Percentiles rank a stretch among this genome's conserved stretches.
Conservation (phyloP, 2,797 vertebrate genomes). For the Acanthopagrus latus region DNA sequence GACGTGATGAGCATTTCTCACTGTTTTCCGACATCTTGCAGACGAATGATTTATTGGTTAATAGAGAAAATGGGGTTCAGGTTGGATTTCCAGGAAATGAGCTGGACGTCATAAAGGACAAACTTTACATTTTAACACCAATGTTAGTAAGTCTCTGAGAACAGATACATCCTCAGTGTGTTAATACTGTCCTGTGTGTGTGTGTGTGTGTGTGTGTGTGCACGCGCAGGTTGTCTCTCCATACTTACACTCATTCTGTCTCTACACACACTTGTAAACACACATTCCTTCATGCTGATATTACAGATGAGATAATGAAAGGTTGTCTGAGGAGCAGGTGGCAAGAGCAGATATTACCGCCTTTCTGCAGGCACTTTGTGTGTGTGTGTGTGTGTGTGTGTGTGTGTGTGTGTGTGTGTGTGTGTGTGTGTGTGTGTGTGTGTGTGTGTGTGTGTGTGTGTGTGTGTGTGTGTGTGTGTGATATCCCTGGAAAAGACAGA, state of each 20-base stretch:
- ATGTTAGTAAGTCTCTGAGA: background rate
- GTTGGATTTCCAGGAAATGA: no score
- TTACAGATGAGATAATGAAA: conserved; percentile 73
- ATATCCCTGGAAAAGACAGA: conserved; percentile 60
- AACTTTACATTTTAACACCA: background rate
- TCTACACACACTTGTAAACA: conserved; percentile 7
- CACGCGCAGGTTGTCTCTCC: conserved; percentile 8
- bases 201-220: background rate
- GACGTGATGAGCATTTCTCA: no score
- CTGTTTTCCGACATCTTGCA: no score
- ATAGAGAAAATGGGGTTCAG: background rate
- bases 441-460: conserved; percentile 30
- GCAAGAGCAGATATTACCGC: conserved; percentile 60
- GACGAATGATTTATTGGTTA: background rate
- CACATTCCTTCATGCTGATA: conserved; percentile 55
- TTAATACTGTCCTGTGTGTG: background rate
- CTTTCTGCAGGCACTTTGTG: conserved; percentile 34
- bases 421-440: conserved; percentile 31
- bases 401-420: conserved; percentile 34
- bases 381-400: conserved; percentile 28
- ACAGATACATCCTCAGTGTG: background rate
- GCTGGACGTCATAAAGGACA: background rate
- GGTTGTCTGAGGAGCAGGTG: conserved; percentile 72
- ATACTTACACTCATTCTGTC: conserved; percentile 1
- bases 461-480: conserved; percentile 28